Conservation (phyloP, 2,797 vertebrate species). For the Xenentodon cancila region DNA sequence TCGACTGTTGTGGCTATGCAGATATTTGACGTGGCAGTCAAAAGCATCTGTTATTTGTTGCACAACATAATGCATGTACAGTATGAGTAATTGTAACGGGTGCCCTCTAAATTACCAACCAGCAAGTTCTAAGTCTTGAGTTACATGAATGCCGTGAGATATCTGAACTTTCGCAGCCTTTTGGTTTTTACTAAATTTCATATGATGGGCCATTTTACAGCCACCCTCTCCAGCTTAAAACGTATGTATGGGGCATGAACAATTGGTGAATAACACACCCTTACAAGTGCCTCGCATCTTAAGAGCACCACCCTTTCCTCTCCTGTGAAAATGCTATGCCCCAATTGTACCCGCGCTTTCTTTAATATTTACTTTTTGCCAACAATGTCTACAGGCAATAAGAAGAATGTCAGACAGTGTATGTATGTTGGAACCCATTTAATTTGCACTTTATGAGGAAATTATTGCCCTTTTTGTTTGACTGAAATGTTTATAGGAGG, state of each 20-base stretch:
- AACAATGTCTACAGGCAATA: conserved; percentile 67
- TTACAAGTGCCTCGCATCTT: conserved; percentile 77
- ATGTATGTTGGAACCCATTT: conserved; percentile 77
- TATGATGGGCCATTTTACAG: conserved; percentile 43
- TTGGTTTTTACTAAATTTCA: conserved; percentile 24
- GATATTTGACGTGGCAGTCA: conserved; percentile 32
- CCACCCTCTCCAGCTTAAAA: conserved; percentile 27
- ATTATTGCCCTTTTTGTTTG: conserved; percentile 56
- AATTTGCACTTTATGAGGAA: conserved; percentile 78
- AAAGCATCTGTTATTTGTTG: conserved; percentile 35
- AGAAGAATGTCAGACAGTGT: conserved; percentile 75
- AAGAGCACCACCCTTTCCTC: conserved; percentile 59
- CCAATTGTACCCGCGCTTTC: conserved; percentile 51
- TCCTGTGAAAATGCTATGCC: conserved; percentile 54
- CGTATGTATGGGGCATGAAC: conserved; percentile 45
- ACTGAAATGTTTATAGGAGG: conserved; percentile 49
- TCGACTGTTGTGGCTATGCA: conserved; percentile 52
- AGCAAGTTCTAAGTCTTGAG: conserved; percentile 17
- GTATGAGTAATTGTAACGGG: conserved; percentile 25
- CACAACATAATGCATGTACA: conserved; percentile 49
- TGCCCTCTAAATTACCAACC: conserved; percentile 23
- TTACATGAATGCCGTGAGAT: conserved; percentile 21
- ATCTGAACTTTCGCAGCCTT: conserved; percentile 28
- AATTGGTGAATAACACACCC: conserved; percentile 60
- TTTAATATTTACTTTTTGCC: conserved; percentile 55